Conservation (phyloP, 2,888 invertebrate species). For the Lymantria dispar region DNA sequence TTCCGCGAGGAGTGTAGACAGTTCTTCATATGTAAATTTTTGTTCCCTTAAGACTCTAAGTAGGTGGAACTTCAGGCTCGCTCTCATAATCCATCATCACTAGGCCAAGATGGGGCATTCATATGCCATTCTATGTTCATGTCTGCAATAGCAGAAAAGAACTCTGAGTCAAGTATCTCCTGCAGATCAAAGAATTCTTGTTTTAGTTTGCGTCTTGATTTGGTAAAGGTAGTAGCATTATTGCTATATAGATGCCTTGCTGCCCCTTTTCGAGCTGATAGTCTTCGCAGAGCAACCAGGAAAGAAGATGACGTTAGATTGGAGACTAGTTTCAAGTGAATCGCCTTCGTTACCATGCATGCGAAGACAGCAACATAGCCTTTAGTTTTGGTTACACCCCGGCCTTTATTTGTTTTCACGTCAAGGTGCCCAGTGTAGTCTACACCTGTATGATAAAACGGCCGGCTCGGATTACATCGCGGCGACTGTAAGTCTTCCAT, state of each 20-base stretch:
- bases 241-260: neutral
- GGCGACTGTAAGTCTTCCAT: neutral
- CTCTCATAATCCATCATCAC: neutral
- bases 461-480: neutral
- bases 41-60: neutral
- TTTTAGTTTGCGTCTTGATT: neutral
- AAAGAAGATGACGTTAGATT: neutral
- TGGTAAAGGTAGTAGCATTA: neutral
- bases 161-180: neutral
- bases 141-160: neutral
- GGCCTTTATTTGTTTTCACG: slow-evolving; percentile 8
- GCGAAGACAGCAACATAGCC: slow-evolving; percentile 18
- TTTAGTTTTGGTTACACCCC: slow-evolving; percentile 11
- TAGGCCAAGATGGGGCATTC: neutral
- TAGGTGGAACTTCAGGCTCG: neutral
- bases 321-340: neutral
- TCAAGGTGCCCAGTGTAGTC: neutral
- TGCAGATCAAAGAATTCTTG: neutral
- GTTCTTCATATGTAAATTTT: slow-evolving; percentile 16
- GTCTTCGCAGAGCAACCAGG: neutral
- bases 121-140: neutral
- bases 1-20: slow-evolving; percentile 23
- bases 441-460: neutral
- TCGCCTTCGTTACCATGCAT: slow-evolving; percentile 16
- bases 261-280: neutral